phyloP scores from a whole-genome alignment of 2,888 invertebrate species.

The Drosophila antonietae region DNA sequence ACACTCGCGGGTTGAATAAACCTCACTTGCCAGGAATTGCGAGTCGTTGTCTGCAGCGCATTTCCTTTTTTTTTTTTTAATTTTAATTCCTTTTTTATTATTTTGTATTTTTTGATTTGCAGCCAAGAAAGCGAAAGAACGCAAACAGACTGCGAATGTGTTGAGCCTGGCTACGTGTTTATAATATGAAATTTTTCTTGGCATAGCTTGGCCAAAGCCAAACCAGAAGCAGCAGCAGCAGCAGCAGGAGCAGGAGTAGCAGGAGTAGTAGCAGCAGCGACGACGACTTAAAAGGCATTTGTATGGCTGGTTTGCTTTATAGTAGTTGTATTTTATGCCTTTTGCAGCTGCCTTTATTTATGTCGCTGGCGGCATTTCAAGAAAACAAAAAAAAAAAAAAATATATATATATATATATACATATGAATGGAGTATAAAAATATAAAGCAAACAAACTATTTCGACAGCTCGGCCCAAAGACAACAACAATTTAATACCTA shows the following conservation, averaged over 20 bases:
- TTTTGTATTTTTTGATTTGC: conserved; percentile 50
- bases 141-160: conserved; percentile 49
- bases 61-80: conserved; percentile 38
- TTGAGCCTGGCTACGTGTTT: conserved; percentile 62
- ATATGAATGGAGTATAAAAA: not conserved
- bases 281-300: conserved; percentile 55
- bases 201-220: conserved; percentile 32
- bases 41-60: conserved; percentile 18
- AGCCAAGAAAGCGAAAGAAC: conserved; percentile 31
- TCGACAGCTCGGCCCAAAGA: conserved; percentile 15
- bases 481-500: conserved; percentile 37
- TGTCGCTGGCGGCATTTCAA: conserved; percentile 35
- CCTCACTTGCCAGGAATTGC: conserved; percentile 6
- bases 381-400: conserved; percentile 2
- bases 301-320: conserved; percentile 51
- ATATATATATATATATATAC: too few species aligned
- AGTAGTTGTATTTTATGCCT: conserved; percentile 48
- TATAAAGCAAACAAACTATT: conserved; percentile 12
- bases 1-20: conserved; percentile 43
- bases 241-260: conserved; percentile 4
- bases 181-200: conserved; percentile 63
- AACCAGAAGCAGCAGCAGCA: not conserved
- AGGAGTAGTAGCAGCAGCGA: conserved; percentile 17
- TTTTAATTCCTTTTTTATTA: not conserved
- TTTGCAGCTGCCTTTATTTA: conserved; percentile 42